Evolutionary conservation across 2,797 vertebrate species (phyloP), one percentile per base, ranked within the genome.

Genomic region (Tachyglossus aculeatus): DNA sequence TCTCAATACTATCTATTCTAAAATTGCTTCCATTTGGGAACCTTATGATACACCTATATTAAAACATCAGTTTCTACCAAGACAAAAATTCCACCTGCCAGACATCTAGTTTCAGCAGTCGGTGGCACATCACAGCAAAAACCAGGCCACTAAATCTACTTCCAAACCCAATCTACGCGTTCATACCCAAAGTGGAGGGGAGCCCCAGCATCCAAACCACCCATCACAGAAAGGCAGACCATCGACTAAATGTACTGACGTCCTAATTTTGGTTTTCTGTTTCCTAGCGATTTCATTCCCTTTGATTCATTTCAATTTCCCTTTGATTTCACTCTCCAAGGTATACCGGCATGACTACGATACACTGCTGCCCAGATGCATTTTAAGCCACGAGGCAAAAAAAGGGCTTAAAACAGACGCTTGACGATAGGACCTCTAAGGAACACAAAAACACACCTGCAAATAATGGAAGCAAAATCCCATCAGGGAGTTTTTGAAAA

Each of bases 141-240:
- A 12, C 16, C 52, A 51, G 5, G 21, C 14, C 19, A 60, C n/a
- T 14, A 21, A 21, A 38, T 39, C 22, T 13, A 68, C 29, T 67
- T 72, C 56, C 53, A 56, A 25, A 50, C 52, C 39, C 21, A 14
- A 38, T 38, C 54, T 66, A 36, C 32, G 63, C 52, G 34, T 38
- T 34, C 18, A 59, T 25, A 57, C 24, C 40, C 11, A 6, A 51
- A 48, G 15, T 7, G 25, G n/a, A 2, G 15, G 3, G 5, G 22
- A 21, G 38, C 27, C 22, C 40, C 14, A 43, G 32, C 29, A 18
- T 37, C 37, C 57, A 56, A 73, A 57, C 67, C 45, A 40, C 56
- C 54, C 61, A 67, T 68, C 61, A 48, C 10, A 45, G 38, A 39
- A 57, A 56, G 38, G 50, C 34, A 75, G 39, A 71, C n/a, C n/a